Percentiles rank a stretch among this genome's conserved stretches.
phyloP scores from a whole-genome alignment of 2,113 vertebrate species.

The Forbesichthys papilliferus region DNA sequence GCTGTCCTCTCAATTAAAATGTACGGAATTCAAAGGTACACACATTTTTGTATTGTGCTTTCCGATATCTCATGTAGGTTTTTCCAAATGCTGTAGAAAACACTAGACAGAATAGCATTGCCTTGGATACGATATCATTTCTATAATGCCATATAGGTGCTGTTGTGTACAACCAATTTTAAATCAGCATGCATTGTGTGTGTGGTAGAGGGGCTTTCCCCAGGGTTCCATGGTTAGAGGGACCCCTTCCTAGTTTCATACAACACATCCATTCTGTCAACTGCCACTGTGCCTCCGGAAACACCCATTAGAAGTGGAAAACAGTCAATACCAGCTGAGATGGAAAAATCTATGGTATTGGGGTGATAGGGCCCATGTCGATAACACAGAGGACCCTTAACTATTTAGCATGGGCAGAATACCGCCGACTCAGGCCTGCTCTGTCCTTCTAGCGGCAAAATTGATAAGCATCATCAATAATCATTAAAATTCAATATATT shows the following conservation, averaged over 20 bases:
- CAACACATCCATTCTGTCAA: slow-evolving; percentile 23
- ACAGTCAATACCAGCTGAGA: slow-evolving; percentile 58
- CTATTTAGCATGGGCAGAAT: slow-evolving; percentile 11
- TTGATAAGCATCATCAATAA: neutral
- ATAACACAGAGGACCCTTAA: slow-evolving; percentile 45
- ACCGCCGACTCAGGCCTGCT: neutral
- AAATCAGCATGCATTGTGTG: slow-evolving; percentile 7
- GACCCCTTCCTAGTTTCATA: slow-evolving; percentile 14
- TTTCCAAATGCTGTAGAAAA: neutral
- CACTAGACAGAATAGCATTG: neutral
- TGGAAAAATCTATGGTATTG: slow-evolving; percentile 69
- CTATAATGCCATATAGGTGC: neutral
- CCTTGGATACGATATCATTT: neutral
- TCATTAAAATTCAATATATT: slow-evolving; percentile 33
- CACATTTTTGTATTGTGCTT: neutral
- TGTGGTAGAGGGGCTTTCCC: neutral
- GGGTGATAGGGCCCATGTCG: slow-evolving; percentile 40
- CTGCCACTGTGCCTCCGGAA: slow-evolving; percentile 24
- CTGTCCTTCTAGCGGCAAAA: neutral
- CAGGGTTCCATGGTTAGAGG: slow-evolving; percentile 23
- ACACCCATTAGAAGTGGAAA: slow-evolving; percentile 56
- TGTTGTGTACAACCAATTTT: slow-evolving; percentile 12
- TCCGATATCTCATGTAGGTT: neutral
- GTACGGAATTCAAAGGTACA: no score
- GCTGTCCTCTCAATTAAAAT: no score